Percentiles rank a stretch among this genome's conserved stretches.
Evolutionary conservation across 2,797 vertebrate genomes (phyloP).

Genomic region (Antrozous pallidus): DNA sequence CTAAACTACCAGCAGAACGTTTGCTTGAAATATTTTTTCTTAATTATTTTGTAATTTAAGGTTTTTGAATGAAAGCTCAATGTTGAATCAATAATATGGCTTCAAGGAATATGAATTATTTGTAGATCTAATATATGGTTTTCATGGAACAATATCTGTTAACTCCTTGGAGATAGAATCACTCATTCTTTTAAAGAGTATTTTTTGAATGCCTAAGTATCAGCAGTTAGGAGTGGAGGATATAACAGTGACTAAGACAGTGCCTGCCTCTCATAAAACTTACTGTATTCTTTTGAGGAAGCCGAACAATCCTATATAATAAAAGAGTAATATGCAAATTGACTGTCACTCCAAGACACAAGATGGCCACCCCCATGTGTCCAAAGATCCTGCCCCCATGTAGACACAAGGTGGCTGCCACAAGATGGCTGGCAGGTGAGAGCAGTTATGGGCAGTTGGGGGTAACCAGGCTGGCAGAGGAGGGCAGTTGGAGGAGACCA

Average conservation of each 20-base stretch:
- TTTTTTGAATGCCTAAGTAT: background rate
- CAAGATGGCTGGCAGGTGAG: too few species aligned
- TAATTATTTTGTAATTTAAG: constrained; percentile 46
- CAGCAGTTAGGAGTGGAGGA: background rate
- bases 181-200: background rate
- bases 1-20: background rate
- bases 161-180: background rate
- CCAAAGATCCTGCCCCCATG: too few species aligned
- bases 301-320: background rate
- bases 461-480: too few species aligned
- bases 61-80: constrained; percentile 11
- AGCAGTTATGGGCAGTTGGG: too few species aligned
- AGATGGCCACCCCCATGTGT: too few species aligned
- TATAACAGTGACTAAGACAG: background rate
- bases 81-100: background rate
- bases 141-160: background rate
- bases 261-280: background rate
- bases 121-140: background rate
- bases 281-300: background rate
- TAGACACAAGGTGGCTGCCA: too few species aligned
- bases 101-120: constrained; percentile 13
- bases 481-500: too few species aligned
- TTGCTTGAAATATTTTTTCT: constrained; percentile 5
- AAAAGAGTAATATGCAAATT: too few species aligned
- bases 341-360: too few species aligned